A percentile compares a stretch with the other conserved stretches of the same genome.
These are phyloP conservation scores for Solea senegalensis DNA, from an alignment of 2,113 vertebrate species.

Conservation along the genomic window DNA sequence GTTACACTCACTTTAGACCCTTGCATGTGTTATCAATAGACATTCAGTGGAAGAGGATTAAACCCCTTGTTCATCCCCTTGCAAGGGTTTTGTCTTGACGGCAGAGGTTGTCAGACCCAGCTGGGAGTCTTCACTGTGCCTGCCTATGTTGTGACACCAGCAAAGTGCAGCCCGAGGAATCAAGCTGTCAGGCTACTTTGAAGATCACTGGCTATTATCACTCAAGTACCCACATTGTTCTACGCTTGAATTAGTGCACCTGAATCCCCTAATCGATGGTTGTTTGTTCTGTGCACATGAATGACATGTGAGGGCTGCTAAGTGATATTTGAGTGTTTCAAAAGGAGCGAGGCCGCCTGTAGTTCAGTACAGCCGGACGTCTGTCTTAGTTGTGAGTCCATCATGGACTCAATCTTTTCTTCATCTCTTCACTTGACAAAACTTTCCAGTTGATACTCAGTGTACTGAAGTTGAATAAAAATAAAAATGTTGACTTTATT, in stretches of 20 bases:
- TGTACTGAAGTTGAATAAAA: too few relatives aligned
- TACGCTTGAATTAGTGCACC: constrained; percentile 74
- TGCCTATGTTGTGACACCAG: constrained; percentile 66
- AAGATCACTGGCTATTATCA: constrained; percentile 70
- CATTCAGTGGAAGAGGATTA: constrained; percentile 69
- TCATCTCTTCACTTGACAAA: neutral
- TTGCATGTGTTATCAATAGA: constrained; percentile 64
- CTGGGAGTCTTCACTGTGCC: constrained; percentile 65
- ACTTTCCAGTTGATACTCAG: neutral
- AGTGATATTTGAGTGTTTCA: constrained; percentile 62
- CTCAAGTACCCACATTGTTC: constrained; percentile 69
- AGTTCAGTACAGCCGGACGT: constrained; percentile 16
- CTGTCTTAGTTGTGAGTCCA: constrained; percentile 23
- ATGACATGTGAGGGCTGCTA: constrained; percentile 58
- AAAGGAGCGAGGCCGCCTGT: constrained; percentile 11
- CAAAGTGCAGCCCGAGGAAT: constrained; percentile 57
- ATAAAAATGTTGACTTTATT: too few relatives aligned
- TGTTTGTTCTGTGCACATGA: constrained; percentile 52
- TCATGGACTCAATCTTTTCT: constrained; percentile 3
- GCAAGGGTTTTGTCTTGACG: constrained; percentile 63
- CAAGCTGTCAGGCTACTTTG: constrained; percentile 62
- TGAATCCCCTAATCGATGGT: constrained; percentile 73
- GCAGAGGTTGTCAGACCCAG: constrained; percentile 66
- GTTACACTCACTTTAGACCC: constrained; percentile 64
- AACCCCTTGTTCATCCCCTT: constrained; percentile 41